phyloP scores from a whole-genome alignment of 2,113 vertebrate genomes.

The Psephotus haematonotus region DNA sequence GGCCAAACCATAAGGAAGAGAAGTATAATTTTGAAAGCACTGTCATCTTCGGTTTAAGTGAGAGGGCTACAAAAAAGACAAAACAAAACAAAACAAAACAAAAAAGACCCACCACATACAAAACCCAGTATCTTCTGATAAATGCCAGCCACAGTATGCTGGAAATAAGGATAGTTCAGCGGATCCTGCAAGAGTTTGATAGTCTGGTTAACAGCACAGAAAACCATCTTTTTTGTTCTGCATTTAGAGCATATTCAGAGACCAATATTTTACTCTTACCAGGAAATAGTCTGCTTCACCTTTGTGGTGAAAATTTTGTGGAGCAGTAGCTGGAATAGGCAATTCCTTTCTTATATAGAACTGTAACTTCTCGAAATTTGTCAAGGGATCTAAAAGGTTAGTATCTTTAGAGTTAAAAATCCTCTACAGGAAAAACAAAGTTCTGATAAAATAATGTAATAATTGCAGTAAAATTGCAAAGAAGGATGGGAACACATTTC shows the following conservation, averaged over 20 bases:
- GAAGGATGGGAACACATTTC: not conserved
- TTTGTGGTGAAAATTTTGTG: not conserved
- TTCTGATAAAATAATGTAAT: not conserved
- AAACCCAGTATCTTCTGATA: accelerated
- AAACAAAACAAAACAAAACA: too few species aligned
- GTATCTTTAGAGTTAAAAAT: not conserved
- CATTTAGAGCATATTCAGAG: not conserved
- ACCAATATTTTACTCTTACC: not conserved
- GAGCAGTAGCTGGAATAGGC: not conserved
- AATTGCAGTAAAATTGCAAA: not conserved
- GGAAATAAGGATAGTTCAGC: not conserved
- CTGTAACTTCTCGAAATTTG: not conserved
- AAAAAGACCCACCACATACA: not conserved
- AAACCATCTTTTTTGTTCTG: not conserved
- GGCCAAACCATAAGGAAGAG: not conserved
- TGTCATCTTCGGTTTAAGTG: not conserved
- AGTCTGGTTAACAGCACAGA: not conserved
- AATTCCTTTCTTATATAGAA: not conserved
- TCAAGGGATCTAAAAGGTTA: not conserved
- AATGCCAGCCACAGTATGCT: not conserved
- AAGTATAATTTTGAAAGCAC: not conserved
- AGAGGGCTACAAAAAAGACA: not conserved
- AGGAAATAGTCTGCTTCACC: not conserved
- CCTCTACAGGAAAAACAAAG: not conserved
- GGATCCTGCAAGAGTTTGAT: not conserved